Conservation (phyloP, 2,113 vertebrate genomes). For the Cheirogaleus medius region DNA sequence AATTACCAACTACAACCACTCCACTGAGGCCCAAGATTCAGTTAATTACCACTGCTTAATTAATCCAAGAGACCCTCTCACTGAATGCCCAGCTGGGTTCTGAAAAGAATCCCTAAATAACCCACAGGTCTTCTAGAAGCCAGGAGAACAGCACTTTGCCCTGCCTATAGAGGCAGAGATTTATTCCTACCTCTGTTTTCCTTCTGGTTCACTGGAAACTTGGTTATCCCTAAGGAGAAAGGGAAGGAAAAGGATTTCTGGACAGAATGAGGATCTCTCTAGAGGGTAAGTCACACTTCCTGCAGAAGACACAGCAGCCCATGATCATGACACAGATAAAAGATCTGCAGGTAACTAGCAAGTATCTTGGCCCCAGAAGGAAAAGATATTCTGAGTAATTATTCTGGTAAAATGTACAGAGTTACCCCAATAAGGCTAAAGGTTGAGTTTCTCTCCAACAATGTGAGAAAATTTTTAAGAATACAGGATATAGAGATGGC, state of each 20-base stretch:
- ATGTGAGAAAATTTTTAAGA: neutral
- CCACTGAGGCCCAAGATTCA: neutral
- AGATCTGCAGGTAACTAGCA: neutral
- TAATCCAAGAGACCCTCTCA: conserved; percentile 52
- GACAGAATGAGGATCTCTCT: neutral
- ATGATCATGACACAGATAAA: neutral
- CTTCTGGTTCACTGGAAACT: neutral
- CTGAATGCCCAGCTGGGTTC: conserved; percentile 41
- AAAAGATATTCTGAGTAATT: neutral
- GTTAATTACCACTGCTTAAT: conserved; percentile 65
- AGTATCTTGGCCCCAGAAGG: neutral
- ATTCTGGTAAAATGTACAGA: neutral
- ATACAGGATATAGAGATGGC: neutral
- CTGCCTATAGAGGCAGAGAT: neutral
- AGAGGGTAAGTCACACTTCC: neutral
- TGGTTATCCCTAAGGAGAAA: neutral
- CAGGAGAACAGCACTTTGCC: neutral
- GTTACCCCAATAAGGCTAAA: neutral
- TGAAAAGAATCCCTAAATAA: conserved; percentile 55
- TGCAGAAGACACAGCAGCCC: neutral
- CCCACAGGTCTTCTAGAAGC: conserved; percentile 51
- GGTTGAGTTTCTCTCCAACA: neutral
- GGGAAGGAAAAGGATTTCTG: neutral
- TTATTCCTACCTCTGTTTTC: neutral
- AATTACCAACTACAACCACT: conserved; percentile 42